Evolutionary conservation across 1,140 invertebrate genomes (phyloP), one percentile per base, ranked within the genome.

Genomic region (Ladona fulva): DNA sequence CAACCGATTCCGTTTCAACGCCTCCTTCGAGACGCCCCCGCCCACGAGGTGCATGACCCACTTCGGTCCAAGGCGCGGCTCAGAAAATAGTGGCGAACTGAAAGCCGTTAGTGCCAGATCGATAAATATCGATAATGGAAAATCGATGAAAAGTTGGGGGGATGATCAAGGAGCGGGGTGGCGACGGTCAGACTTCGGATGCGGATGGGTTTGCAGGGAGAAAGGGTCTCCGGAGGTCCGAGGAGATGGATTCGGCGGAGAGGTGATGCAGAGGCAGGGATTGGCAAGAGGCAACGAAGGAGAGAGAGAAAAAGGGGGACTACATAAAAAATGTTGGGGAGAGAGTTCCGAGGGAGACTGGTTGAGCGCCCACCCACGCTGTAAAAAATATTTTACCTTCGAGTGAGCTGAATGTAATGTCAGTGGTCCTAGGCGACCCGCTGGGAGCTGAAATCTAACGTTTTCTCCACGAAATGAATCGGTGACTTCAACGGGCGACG

Each of bases 71-170:
- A 52, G 44, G 44, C 44, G 19, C 44, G 44, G 44, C 44, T 52
- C 16, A 12, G 52, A 12, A 66, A 66, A 37, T 37, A 37, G 29
- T 66, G 52, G 52, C 52, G 52, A n/a, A n/a, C n/a, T n/a, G n/a
- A 66, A 22, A 66, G 52, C 66, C 22, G 22, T 42, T 24, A 74
- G 25, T 10, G n/a, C 24, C 74, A 74, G 74, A n/a, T 75, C 74
- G 25, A 25, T 75, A 25, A 25, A 75, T 25, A 76, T 22, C 75
- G 42, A 42, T 76, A 42, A 37, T 42, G 29, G 75, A 22, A 76
- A 76, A 76, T 37, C 24, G 29, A 76, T 76, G 25, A 24, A 8
- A 37, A 37, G n/a, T n/a, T n/a, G 29, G 29, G 8, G 52, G 52
- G 52, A 66, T 19, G 52, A 19, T 6, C 52, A 19, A 11, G 44